phyloP scores from a whole-genome alignment of 2,888 invertebrate species.

The Clunio marinus region DNA sequence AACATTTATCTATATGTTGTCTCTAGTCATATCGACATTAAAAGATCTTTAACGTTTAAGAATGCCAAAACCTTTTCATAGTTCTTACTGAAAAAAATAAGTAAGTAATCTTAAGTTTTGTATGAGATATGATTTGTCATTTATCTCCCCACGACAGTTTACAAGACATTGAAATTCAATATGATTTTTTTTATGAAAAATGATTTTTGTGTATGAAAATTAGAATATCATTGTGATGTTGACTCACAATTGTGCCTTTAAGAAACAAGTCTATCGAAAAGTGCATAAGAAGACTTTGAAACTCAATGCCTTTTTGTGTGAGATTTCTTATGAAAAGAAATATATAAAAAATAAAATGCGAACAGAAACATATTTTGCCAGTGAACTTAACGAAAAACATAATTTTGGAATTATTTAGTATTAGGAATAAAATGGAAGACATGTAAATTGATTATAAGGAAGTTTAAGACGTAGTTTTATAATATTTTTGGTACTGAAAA shows the following conservation, averaged over 20 bases:
- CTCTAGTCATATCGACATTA: constrained; percentile 35
- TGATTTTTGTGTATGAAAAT: constrained; percentile 37
- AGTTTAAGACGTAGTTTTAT: constrained; percentile 5
- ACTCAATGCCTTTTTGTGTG: constrained; percentile 23
- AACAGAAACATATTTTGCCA: no score
- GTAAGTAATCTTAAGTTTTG: no score
- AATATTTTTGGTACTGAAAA: constrained; percentile 30
- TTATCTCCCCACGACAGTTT: constrained; percentile 25
- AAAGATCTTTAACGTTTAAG: constrained; percentile 21
- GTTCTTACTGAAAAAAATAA: neutral
- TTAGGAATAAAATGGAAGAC: constrained; percentile 36
- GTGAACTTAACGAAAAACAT: constrained; percentile 16
- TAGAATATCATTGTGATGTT: constrained; percentile 39
- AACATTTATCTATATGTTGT: neutral
- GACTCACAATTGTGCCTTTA: constrained; percentile 38
- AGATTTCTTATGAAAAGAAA: neutral
- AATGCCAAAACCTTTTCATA: constrained; percentile 2
- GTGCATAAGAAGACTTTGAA: constrained; percentile 22
- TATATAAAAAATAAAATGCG: neutral
- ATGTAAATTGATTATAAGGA: constrained; percentile 27
- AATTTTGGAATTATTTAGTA: constrained; percentile 16
- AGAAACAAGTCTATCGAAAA: neutral
- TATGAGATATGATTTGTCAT: constrained; percentile 12
- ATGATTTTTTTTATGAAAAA: no score
- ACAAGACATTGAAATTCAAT: constrained; percentile 36